Percentiles rank a stretch among this genome's conserved stretches.
These are phyloP conservation scores for Entomyzon cyanotis DNA, from an alignment of 2,113 vertebrate species.

Conservation along the genomic window DNA sequence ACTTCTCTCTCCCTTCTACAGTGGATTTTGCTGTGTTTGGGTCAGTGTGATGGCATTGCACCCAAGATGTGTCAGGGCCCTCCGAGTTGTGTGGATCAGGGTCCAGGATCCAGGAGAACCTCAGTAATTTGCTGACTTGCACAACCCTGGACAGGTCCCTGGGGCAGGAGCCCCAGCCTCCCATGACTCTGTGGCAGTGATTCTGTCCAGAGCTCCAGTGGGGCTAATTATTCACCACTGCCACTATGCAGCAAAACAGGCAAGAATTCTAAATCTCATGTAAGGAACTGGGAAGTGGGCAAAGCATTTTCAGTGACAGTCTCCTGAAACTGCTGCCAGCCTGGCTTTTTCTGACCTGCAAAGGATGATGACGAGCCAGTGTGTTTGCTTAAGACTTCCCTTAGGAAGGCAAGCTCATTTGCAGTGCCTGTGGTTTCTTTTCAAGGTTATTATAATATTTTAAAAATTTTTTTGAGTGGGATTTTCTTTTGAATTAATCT, in stretches of 20 bases:
- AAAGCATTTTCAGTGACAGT: not conserved
- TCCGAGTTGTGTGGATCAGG: not conserved
- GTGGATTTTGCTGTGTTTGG: not conserved
- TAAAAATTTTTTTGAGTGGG: not conserved
- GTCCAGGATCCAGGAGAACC: slow-evolving; percentile 60
- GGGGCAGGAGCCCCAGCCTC: not conserved
- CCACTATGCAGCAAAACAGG: not conserved
- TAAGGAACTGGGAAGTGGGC: not conserved
- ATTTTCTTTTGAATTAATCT: not conserved
- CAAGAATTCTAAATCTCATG: not conserved
- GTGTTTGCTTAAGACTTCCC: not conserved
- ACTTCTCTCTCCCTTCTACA: not conserved
- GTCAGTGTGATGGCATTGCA: not conserved
- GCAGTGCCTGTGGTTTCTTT: not conserved
- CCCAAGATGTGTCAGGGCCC: fast-evolving
- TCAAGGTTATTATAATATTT: not conserved
- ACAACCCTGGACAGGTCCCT: not conserved
- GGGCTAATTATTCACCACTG: not conserved
- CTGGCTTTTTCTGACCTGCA: not conserved
- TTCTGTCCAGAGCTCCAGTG: not conserved
- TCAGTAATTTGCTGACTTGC: slow-evolving; percentile 15
- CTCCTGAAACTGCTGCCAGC: not conserved
- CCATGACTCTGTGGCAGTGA: fast-evolving
- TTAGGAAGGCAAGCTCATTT: not conserved
- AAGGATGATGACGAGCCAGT: not conserved